Evolutionary conservation across 2,797 vertebrate genomes (phyloP).

Genomic region (Schizothorax lantsangensis): DNA sequence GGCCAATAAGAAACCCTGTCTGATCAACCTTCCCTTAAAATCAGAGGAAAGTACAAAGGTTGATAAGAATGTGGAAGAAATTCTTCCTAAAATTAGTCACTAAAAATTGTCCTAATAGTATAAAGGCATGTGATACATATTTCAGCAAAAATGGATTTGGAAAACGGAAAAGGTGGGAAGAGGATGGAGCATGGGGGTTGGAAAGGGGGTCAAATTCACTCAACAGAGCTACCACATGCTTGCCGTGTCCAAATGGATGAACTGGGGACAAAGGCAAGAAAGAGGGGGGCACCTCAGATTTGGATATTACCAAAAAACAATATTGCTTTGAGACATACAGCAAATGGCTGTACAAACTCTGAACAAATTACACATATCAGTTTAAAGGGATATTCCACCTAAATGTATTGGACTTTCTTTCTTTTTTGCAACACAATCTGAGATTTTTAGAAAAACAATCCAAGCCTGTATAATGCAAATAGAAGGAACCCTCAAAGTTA

Average conservation of each 20-base stretch:
- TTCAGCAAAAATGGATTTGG: background rate
- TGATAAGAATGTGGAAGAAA: background rate
- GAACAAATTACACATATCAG: background rate
- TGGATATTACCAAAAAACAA: background rate
- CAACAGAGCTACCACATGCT: background rate
- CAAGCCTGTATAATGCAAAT: background rate
- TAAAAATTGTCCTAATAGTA: background rate
- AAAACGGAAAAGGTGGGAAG: background rate
- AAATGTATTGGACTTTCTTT: background rate
- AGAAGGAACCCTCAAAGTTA: background rate
- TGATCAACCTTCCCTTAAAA: no score
- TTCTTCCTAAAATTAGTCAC: background rate
- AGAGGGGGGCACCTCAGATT: background rate
- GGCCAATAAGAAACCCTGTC: background rate
- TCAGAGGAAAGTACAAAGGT: background rate
- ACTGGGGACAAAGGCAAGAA: background rate
- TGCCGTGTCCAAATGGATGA: background rate
- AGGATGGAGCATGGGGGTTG: background rate
- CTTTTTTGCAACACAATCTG: background rate
- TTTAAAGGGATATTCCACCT: background rate
- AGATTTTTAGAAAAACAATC: background rate
- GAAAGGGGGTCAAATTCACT: background rate
- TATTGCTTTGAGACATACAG: background rate
- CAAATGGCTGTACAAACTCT: background rate
- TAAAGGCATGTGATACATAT: background rate